Base-by-base conservation (phyloP, 2,888 invertebrate genomes). In the Zaprionus obscuricornis region DNA sequence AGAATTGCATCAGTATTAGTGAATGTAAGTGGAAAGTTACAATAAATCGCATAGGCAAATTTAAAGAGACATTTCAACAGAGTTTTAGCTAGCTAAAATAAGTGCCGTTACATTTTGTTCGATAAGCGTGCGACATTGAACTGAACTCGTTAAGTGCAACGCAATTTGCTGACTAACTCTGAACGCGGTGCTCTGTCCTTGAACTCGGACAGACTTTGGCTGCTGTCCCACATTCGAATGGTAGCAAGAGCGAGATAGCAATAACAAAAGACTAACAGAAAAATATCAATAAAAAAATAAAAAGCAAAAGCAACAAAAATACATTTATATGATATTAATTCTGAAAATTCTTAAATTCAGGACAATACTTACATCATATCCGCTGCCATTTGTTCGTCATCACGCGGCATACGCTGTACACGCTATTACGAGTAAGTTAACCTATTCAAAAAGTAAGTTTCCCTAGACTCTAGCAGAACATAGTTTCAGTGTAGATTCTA, bases 151-250 rank as follows among this genome's bases (percentile, higher is more conserved):
- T 37, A 46, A 40, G 49, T 39, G 56, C 56, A 71, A 68, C 66
- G 65, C 73, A 68, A 74, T 76, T 76, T 42, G 65, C 73, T 73
- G 73, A 70, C 73, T 75, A 79, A 77, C 55, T 46, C 42, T 37
- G 16, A 26, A 20, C 31, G 49, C n/a, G n/a, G n/a, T n/a, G 60
- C 55, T 39, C 47, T 73, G 79, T 52, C 79, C 79, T 79, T 79
- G 79, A 79, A 79, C 79, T 67, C 76, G 13, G n/a, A 74, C 63
- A 76, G 76, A 67, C 65, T 76, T 55, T 78, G 79, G 79, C 79
- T 68, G 64, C 67, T 70, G 72, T 69, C 77, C 68, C 66, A 57
- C 68, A 51, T 49, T 54, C 46, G 26, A 51, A 46, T 39, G 49
- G 43, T 34, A 47, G 33, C 24, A 4, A 24, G 4, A 6, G 20